A percentile compares a stretch with the other conserved stretches of the same genome.
These are phyloP conservation scores for Stenotaenia linearis DNA, from an alignment of 2,888 invertebrate genomes.

Conservation along the genomic window DNA sequence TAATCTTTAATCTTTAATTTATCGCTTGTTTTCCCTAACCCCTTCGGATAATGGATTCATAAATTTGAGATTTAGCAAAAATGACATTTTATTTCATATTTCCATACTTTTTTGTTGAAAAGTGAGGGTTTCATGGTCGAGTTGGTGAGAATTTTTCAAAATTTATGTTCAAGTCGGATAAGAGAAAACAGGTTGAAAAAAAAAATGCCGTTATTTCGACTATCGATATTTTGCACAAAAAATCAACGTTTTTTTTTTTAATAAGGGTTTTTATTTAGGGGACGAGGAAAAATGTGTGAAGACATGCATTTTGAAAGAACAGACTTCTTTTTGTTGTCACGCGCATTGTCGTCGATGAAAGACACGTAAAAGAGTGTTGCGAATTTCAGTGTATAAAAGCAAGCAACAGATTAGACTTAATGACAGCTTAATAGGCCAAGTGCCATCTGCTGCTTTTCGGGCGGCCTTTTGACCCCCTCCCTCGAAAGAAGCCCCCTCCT, in stretches of 20 bases:
- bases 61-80: background rate
- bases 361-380: slow-evolving; percentile 21
- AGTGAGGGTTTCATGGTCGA: background rate
- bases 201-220: background rate
- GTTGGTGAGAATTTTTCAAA: slow-evolving; percentile 5
- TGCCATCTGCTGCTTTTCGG: slow-evolving; percentile 13
- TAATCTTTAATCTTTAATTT: slow-evolving; percentile 6
- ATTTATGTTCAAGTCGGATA: background rate
- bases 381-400: slow-evolving; percentile 26
- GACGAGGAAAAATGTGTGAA: slow-evolving; percentile 6
- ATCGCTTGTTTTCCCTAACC: background rate
- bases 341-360: background rate
- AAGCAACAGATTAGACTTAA: slow-evolving; percentile 23
- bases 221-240: background rate
- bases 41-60: slow-evolving; percentile 6
- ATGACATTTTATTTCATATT: no score
- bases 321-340: slow-evolving; percentile 17
- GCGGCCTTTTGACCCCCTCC: slow-evolving; percentile 22
- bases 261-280: slow-evolving; percentile 16
- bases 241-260: background rate
- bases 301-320: slow-evolving; percentile 12
- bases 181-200: background rate
- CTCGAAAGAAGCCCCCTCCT: no score
- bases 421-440: slow-evolving; percentile 26
- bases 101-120: background rate